Conservation (phyloP, 2,113 vertebrate species). For the Oncorhynchus mykiss region DNA sequence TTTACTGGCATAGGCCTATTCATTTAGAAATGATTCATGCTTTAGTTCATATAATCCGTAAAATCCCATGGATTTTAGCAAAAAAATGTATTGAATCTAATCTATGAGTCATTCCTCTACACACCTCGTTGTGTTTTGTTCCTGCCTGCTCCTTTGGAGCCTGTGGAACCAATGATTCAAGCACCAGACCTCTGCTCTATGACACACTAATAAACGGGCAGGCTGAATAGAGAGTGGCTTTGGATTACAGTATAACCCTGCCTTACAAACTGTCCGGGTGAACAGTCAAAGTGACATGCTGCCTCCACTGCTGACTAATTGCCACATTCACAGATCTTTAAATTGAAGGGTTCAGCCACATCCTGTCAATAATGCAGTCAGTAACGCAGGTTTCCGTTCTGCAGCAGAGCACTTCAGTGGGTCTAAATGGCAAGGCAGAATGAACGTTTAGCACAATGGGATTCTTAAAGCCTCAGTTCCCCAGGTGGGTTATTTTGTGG, state of each 20-base stretch:
- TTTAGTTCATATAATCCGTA: no score
- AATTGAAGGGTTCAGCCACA: constrained; percentile 5
- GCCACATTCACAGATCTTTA: neutral
- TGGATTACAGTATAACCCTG: neutral
- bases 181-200: neutral
- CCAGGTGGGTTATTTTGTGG: neutral
- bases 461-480: neutral
- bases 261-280: neutral
- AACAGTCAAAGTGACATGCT: neutral
- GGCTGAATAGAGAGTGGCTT: neutral
- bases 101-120: neutral
- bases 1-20: no score
- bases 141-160: neutral
- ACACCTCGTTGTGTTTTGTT: constrained; percentile 1
- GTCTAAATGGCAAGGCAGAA: constrained; percentile 1
- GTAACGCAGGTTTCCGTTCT: neutral
- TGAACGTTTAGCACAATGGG: neutral
- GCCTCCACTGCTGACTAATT: neutral
- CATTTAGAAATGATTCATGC: no score
- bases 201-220: neutral
- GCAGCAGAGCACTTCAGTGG: neutral
- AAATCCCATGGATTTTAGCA: neutral
- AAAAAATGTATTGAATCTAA: constrained; percentile 6
- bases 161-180: neutral
- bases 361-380: neutral